Conservation (phyloP, 2,797 vertebrate genomes). For the Microctenopoma stevenorrisi region DNA sequence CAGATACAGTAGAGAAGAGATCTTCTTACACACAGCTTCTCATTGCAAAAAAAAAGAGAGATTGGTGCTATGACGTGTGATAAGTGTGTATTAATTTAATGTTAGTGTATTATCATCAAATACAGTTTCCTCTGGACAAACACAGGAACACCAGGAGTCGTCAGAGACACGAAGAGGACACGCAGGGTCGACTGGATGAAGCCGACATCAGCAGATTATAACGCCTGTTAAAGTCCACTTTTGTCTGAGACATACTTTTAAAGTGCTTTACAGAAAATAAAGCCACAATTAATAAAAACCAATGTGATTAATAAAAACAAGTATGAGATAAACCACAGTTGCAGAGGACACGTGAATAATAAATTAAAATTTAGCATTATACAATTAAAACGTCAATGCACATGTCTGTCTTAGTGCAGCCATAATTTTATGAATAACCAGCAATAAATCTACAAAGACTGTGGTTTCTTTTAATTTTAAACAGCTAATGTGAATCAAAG, state of each 20-base stretch:
- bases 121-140: conserved; percentile 37
- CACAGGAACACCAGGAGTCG: conserved; percentile 13
- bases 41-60: background rate
- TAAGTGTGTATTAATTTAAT: background rate
- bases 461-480: background rate
- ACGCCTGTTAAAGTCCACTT: conserved; percentile 8
- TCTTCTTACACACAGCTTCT: background rate
- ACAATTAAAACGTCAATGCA: conserved; percentile 4
- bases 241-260: conserved; percentile 1
- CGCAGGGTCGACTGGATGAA: background rate
- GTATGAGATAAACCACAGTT: background rate
- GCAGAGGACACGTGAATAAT: background rate
- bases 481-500: conserved; percentile 8
- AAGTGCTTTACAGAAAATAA: conserved; percentile 36
- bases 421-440: background rate
- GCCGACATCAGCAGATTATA: conserved; percentile 22
- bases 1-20: background rate
- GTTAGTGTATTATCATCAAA: conserved; percentile 41
- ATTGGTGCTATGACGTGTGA: background rate
- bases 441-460: background rate
- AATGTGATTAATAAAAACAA: conserved; percentile 27
- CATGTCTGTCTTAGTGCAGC: background rate
- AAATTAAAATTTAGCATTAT: background rate
- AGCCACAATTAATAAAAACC: conserved; percentile 36
- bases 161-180: conserved; percentile 11